Evolutionary conservation across 2,888 invertebrate genomes (phyloP), one percentile per base, ranked within the genome.

Genomic region (Papilio demoleus): DNA sequence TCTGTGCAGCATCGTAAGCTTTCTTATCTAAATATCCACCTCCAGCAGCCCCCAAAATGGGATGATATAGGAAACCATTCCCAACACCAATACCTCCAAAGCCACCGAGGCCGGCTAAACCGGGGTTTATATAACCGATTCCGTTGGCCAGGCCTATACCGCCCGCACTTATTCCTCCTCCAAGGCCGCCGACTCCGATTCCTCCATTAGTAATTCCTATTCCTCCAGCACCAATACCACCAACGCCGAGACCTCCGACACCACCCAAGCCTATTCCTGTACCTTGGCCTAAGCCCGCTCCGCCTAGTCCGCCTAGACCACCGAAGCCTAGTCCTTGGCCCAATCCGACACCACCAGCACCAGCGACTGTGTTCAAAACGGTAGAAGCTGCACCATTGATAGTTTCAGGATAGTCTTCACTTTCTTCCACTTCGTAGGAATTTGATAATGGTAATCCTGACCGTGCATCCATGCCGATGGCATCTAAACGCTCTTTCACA

Each of bases 361-460:
- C 87, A 58, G 84, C 71, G 60, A 86, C 90, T 36, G 91, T 87
- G 66, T 89, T 90, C 50, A 90, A 72, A 71, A 91, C 82, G 31
- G 80, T 74, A 31, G 92, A 90, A 12, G 91, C 92, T n/a, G 91
- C 90, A 78, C 88, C 90, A 76, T 88, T 84, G 4, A 89, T 78
- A 24, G 85, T 80, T 70, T 92, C 92, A 14, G 94, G 94, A 77
- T 94, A 94, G 77, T 94, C 94, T 70, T 88, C 92, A 80, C 93
- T 93, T 84, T 94, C 94, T 80, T 94, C 93, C 45, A 94, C 93
- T 84, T 94, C 94, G 75, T 94, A 94, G 42, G 93, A 93, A 67
- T 84, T 88, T 1, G 94, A 89, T 45, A 90, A 67, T 27, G 91
- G 91, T 71, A 90, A 61, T 76, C 92, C 92, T 70, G 84, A 77